Percentiles rank a stretch among this genome's conserved stretches.
phyloP scores from a whole-genome alignment of 2,797 vertebrate species.

The Vipera ursinii region DNA sequence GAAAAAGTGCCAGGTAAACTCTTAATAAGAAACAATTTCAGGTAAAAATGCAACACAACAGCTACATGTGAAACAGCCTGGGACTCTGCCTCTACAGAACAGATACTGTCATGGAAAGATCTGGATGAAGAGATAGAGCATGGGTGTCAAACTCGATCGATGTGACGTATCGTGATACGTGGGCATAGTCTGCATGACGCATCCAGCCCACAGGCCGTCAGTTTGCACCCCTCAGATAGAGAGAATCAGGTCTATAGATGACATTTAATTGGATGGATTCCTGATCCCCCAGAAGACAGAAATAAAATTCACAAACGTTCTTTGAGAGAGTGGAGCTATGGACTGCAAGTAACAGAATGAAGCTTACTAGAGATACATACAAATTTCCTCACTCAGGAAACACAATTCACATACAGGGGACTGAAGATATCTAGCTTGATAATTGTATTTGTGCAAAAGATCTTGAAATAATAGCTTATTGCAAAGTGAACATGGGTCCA shows the following conservation, averaged over 20 bases:
- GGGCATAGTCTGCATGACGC: no score
- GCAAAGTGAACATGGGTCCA: not conserved
- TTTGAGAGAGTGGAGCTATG: not conserved
- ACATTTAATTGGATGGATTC: not conserved
- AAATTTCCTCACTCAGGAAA: not conserved
- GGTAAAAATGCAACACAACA: not conserved
- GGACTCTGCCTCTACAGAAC: no score
- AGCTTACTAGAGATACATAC: not conserved
- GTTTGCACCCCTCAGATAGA: no score
- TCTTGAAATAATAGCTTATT: not conserved
- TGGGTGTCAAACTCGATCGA: no score
- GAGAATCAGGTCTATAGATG: not conserved
- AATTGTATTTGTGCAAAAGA: not conserved
- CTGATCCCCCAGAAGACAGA: not conserved
- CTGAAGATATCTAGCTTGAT: not conserved
- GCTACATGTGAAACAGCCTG: not conserved
- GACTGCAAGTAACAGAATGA: not conserved
- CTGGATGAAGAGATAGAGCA: not conserved
- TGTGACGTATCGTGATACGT: no score
- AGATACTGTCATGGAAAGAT: not conserved
- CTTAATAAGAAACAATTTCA: not conserved
- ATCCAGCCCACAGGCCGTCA: no score
- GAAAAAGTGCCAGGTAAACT: not conserved
- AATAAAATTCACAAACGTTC: not conserved
- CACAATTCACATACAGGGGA: not conserved